phyloP scores from a whole-genome alignment of 1,140 invertebrate genomes.

The Delia radicum region DNA sequence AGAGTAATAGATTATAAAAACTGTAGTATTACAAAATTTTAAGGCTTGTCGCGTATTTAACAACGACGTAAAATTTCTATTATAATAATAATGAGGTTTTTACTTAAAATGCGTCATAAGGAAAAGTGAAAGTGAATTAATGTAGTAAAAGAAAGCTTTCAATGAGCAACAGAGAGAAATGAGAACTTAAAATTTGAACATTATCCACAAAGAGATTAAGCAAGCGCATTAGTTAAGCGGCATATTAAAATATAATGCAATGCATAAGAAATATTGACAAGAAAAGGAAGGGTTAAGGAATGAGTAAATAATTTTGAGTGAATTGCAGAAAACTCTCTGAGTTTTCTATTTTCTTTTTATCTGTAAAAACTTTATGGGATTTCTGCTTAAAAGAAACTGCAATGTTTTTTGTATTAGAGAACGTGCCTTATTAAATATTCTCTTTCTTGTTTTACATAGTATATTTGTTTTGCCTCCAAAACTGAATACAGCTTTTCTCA shows the following conservation, averaged over 20 bases:
- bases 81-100: conserved; percentile 1
- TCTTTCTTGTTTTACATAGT: background rate
- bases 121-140: conserved; percentile 12
- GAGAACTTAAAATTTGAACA: too few relatives aligned
- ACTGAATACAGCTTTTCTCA: conserved; percentile 27
- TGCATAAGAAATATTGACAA: background rate
- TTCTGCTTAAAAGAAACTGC: background rate
- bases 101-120: background rate
- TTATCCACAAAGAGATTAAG: background rate
- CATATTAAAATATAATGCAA: background rate
- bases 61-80: conserved; percentile 9
- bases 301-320: too few relatives aligned
- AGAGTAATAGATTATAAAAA: background rate
- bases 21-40: background rate
- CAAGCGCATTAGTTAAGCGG: background rate
- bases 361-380: too few relatives aligned
- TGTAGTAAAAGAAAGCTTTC: background rate
- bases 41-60: background rate
- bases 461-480: background rate
- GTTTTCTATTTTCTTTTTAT: background rate
- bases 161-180: background rate
- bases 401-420: background rate
- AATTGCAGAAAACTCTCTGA: background rate
- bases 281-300: background rate
- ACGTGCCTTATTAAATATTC: background rate